phyloP scores from a whole-genome alignment of 2,113 vertebrate species.

The Antechinus flavipes region DNA sequence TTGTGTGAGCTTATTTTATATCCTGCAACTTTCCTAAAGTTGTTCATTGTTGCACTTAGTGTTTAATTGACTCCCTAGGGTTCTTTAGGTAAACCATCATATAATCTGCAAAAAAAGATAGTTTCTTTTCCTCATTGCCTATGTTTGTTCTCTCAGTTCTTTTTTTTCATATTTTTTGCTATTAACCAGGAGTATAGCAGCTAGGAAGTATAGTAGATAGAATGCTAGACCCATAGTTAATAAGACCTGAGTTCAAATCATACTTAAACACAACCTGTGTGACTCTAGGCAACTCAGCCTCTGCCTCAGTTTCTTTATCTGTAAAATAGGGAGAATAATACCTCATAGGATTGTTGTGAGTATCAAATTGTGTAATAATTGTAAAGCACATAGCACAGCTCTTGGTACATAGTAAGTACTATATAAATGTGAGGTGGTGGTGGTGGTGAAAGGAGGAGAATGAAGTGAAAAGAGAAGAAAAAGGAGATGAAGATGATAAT shows the following conservation, averaged over 20 bases:
- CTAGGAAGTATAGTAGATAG: not conserved
- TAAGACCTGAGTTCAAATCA: not conserved
- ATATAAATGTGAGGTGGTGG: too few relatives aligned
- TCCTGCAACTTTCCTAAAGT: not conserved
- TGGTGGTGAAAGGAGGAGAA: too few relatives aligned
- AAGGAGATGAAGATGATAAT: too few relatives aligned
- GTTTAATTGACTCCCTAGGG: not conserved
- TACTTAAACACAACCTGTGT: not conserved
- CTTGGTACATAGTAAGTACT: not conserved
- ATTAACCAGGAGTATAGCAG: not conserved
- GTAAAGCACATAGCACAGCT: not conserved
- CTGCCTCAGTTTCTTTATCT: not conserved
- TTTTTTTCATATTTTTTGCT: not conserved
- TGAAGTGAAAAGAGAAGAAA: too few relatives aligned
- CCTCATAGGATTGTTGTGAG: not conserved
- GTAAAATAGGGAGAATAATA: not conserved
- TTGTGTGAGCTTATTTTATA: not conserved
- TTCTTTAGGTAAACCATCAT: not conserved
- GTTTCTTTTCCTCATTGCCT: not conserved
- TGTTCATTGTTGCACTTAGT: not conserved
- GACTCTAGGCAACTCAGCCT: not conserved
- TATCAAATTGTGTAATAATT: not conserved
- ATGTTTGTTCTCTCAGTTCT: not conserved
- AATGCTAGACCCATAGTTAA: not conserved
- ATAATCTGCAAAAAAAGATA: not conserved